Evolutionary conservation across 2,113 vertebrate genomes (phyloP).

Genomic region (Oncorhynchus masou): DNA sequence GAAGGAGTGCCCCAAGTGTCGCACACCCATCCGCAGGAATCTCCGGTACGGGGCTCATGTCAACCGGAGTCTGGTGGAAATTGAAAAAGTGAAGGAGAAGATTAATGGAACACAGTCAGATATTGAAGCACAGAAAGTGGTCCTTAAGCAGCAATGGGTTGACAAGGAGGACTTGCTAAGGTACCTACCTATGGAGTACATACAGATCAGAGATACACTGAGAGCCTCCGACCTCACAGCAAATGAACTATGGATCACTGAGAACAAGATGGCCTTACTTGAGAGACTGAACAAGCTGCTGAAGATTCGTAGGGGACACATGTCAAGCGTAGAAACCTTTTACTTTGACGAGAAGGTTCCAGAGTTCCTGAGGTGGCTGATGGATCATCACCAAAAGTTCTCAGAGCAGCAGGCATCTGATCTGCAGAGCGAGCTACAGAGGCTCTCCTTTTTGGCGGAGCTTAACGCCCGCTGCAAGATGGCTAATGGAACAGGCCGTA

Average conservation of each 20-base stretch:
- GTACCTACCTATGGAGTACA: constrained; percentile 31
- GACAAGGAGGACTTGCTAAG: background rate
- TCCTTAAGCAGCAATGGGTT: constrained; percentile 48
- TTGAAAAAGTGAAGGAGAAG: constrained; percentile 84
- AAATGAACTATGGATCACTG: constrained; percentile 70
- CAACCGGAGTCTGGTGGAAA: constrained; percentile 82
- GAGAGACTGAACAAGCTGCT: constrained; percentile 60
- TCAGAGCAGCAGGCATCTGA: constrained; percentile 83
- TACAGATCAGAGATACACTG: constrained; percentile 54
- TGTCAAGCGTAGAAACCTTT: background rate
- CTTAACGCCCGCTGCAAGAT: constrained; percentile 70
- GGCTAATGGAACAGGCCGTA: background rate
- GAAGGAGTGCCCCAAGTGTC: constrained; percentile 87
- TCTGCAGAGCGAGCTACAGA: constrained; percentile 80
- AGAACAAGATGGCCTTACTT: constrained; percentile 81
- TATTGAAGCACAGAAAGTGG: constrained; percentile 48
- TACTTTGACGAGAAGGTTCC: constrained; percentile 44
- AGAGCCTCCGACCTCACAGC: constrained; percentile 48
- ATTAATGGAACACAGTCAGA: constrained; percentile 73
- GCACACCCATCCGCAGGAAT: constrained; percentile 85
- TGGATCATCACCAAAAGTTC: constrained; percentile 65
- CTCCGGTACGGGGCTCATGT: constrained; percentile 84
- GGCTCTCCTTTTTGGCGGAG: constrained; percentile 74
- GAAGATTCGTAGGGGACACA: constrained; percentile 41
- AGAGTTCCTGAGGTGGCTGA: constrained; percentile 76